Base-by-base conservation (phyloP, 2,888 invertebrate species). In the Celastrina argiolus region DNA sequence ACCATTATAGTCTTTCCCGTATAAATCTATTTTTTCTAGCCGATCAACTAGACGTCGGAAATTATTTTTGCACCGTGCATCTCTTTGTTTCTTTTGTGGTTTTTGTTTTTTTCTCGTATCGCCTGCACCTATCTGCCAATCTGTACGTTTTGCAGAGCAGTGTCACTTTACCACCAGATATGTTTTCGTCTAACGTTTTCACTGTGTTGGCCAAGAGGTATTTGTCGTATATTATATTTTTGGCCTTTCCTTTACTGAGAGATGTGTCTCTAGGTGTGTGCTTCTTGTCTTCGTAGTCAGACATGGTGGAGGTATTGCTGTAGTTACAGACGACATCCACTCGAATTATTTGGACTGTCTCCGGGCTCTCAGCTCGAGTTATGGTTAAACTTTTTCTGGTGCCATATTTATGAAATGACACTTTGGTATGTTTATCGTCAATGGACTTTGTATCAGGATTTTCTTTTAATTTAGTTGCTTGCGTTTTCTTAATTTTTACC, bases 301-400 rank as follows among this genome's bases (percentile, higher is more conserved):
- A 83, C 39, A 76, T 70, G 0, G 78, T 70, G 0, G 83, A 76
- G 56, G 75, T 80, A 42, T 73, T 73, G 64, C 76, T 80, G 69
- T 82, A 78, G 71, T 87, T 87, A 69, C 88, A 85, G 10, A 91
- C 86, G 7, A 92, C 90, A 69, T 92, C 92, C 0, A 92, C 91
- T 75, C 92, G 79, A 26, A 92, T 91, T 1, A 92, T 84, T 77
- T 92, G 91, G 10, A 90, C 81, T 0, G 91, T 90, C 69, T 91
- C 90, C 7, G 91, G 91, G 70, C 88, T 91, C 69, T 85, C 87
- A 10, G 84, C 76, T 59, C 89, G 81, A 0, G 91, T 89, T 71
- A 91, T 87, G 0, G 89, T 91, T 0, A 92, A 77, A 71, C 89
- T 88, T 78, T 88, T 90, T 68, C 88, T 78, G 72, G 84, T 86